phyloP scores from a whole-genome alignment of 2,113 vertebrate species.

The Hydrolagus affinis region DNA sequence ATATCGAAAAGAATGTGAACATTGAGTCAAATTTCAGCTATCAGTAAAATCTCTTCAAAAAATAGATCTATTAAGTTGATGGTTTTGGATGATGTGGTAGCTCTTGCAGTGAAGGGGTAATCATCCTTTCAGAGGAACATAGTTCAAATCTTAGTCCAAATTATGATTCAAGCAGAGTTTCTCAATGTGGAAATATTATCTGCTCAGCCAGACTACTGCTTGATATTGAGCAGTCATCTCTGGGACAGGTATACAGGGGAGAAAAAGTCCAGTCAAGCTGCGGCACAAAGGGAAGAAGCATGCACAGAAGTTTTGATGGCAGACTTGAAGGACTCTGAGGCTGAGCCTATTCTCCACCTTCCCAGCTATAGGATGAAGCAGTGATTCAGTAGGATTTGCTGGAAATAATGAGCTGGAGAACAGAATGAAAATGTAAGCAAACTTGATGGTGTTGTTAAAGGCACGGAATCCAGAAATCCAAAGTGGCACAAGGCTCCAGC shows the following conservation, averaged over 20 bases:
- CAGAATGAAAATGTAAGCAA: background rate
- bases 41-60: background rate
- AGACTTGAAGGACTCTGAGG: background rate
- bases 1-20: background rate
- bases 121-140: background rate
- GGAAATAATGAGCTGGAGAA: conserved; percentile 8
- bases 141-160: background rate
- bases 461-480: background rate
- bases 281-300: background rate
- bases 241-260: background rate
- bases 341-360: background rate
- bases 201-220: background rate
- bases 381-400: background rate
- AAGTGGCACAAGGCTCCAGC: background rate
- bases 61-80: background rate
- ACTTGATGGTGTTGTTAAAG: background rate
- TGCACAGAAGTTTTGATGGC: background rate
- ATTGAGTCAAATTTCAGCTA: background rate
- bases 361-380: background rate
- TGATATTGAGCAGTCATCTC: background rate
- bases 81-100: background rate
- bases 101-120: too few relatives aligned
- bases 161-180: background rate
- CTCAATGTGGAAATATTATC: background rate
- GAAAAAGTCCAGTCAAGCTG: background rate